These are phyloP conservation scores for Drosophila sordidula DNA, from an alignment of 2,888 invertebrate species.

Conservation along the genomic window DNA sequence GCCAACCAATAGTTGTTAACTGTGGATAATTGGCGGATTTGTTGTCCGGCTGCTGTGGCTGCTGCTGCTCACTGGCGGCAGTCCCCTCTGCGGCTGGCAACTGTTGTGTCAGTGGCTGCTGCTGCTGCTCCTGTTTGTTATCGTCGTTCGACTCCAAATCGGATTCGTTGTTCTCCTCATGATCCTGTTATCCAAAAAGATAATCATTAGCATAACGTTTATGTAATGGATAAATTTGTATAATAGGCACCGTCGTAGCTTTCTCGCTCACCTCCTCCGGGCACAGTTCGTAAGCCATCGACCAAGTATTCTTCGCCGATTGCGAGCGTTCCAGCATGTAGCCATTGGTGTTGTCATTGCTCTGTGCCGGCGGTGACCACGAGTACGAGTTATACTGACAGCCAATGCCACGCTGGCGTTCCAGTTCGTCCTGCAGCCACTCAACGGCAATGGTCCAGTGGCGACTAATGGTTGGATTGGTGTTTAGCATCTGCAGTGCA, in stretches of 20 bases:
- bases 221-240: not conserved
- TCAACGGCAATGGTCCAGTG: conserved; percentile 96
- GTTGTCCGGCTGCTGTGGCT: conserved; percentile 49
- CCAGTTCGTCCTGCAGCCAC: conserved; percentile 98
- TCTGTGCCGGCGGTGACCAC: conserved; percentile 97
- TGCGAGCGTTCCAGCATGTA: conserved; percentile 97
- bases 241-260: conserved; percentile 61
- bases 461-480: conserved; percentile 91
- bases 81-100: conserved; percentile 26
- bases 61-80: conserved; percentile 33
- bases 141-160: conserved; percentile 84
- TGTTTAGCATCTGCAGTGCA: conserved; percentile 92
- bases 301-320: conserved; percentile 95
- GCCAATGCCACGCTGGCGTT: conserved; percentile 87
- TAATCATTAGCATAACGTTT: conserved; percentile 1
- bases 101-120: conserved; percentile 27
- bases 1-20: conserved; percentile 54
- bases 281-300: conserved; percentile 91
- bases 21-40: conserved; percentile 46
- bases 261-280: conserved; percentile 87
- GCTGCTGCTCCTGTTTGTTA: conserved; percentile 63
- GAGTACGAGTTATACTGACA: conserved; percentile 92
- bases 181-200: conserved; percentile 72
- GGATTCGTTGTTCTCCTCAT: conserved; percentile 85
- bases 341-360: conserved; percentile 97